Conservation (phyloP, 2,113 vertebrate genomes). For the Parotia lawesii region DNA sequence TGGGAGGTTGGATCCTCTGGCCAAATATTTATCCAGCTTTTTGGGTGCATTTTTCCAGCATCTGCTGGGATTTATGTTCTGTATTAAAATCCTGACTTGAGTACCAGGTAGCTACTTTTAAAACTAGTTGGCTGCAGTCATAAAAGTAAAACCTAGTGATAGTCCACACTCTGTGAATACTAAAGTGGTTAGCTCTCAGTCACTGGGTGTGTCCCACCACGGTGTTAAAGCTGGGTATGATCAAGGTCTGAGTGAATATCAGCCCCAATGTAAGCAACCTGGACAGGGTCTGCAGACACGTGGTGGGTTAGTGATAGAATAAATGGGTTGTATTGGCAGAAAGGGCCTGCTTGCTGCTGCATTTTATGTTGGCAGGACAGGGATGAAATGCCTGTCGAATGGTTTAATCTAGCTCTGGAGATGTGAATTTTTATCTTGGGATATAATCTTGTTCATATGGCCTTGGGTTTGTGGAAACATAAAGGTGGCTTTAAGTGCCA, state of each 20-base stretch:
- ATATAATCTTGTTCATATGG: not conserved
- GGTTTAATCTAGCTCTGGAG: not conserved
- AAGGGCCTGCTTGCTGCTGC: not conserved
- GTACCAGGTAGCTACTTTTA: not conserved
- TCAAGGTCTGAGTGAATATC: not conserved
- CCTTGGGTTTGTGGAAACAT: not conserved
- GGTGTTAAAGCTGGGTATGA: not conserved
- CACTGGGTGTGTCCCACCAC: not conserved
- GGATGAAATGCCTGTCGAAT: not conserved
- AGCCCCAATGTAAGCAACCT: not conserved
- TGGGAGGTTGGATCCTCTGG: not conserved
- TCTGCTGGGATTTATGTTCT: not conserved
- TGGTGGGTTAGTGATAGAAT: not conserved
- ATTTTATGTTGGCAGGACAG: not conserved
- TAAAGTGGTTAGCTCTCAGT: not conserved
- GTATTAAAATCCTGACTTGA: not conserved
- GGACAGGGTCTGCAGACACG: not conserved
- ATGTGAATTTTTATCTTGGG: not conserved
- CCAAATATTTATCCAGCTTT: not conserved
- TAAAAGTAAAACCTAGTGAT: not conserved
- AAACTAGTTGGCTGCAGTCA: not conserved
- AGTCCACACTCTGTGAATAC: not conserved
- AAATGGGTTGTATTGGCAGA: not conserved
- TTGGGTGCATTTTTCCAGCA: not conserved
- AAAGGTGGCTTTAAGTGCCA: not conserved